Base-by-base conservation (phyloP, 2,113 vertebrate genomes). In the Dascyllus trimaculatus region DNA sequence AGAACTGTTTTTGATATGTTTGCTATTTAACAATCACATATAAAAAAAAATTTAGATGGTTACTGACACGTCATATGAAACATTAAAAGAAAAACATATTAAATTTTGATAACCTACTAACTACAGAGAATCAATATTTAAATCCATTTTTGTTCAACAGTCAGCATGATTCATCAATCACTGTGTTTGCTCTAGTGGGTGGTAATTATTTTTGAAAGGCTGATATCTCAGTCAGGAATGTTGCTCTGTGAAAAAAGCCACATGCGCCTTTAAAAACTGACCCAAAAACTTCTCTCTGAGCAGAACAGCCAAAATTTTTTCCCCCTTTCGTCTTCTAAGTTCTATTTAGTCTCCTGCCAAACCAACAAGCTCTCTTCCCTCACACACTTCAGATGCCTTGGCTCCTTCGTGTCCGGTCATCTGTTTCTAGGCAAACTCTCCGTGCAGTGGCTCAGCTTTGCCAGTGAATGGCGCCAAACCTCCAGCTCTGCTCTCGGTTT, bases 401-500 rank as follows among this genome's bases (percentile, higher is more conserved):
- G 56, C 65, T 56, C 29, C 3, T 25, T 7, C 43, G 8, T n/a
- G 8, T n/a, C 57, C 52, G 49, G 21, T 67, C 65, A 46, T 75
- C 61, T 66, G 66, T 80, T 66, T 65, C 67, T 11, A 48, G 52
- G 70, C 18, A 29, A 54, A 45, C 9, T 51, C 21, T 62, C 1
- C 0, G 1, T 75, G 77, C 61, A 61, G 21, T 38, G 52, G 4
- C 77, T 40, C 8, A 32, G 15, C 3, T 18, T n/a, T 22, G 60
- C 74, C 77, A 32, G 29, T 40, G 18, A n/a, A 46, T 1, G 70
- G 65, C 26, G 46, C 70, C 51, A 73, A 57, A 69, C 61, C n/a
- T 17, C 51, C 57, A 49, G 18, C 65, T 63, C 25, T 53, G 62
- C 38, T 22, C n/a, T 0, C 21, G n/a, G 17, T 76, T 40, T 56